Percentiles rank a stretch among this genome's conserved stretches.
phyloP scores from a whole-genome alignment of 2,797 vertebrate species.

The Arrhamphus sclerolepis region DNA sequence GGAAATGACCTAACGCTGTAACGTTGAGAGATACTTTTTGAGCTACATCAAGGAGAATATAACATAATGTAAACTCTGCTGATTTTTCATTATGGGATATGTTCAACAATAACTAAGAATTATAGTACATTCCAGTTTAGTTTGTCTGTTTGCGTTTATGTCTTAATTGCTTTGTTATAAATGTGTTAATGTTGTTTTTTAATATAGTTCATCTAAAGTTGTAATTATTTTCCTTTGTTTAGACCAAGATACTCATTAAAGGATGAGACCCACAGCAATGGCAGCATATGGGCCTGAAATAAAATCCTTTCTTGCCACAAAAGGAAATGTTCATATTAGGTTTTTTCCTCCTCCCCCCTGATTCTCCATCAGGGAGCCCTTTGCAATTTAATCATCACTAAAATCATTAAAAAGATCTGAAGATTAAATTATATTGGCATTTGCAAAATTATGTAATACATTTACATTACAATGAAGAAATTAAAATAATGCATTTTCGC shows the following conservation, averaged over 20 bases:
- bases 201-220: slow-evolving; percentile 52
- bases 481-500: slow-evolving; percentile 89
- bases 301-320: slow-evolving; percentile 82
- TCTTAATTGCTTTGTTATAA: slow-evolving; percentile 51
- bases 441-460: slow-evolving; percentile 90
- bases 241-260: slow-evolving; percentile 74
- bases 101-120: slow-evolving; percentile 8
- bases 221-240: slow-evolving; percentile 73
- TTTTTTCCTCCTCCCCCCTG: slow-evolving; percentile 78
- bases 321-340: slow-evolving; percentile 86
- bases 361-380: slow-evolving; percentile 85
- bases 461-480: slow-evolving; percentile 91
- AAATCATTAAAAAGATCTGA: slow-evolving; percentile 90
- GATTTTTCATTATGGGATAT: slow-evolving; percentile 11
- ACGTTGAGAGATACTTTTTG: slow-evolving; percentile 15
- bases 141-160: slow-evolving; percentile 21
- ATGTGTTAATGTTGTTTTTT: slow-evolving; percentile 50
- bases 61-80: slow-evolving; percentile 7
- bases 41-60: slow-evolving; percentile 3
- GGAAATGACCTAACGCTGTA: not conserved
- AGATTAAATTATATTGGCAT: slow-evolving; percentile 91
- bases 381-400: slow-evolving; percentile 89
- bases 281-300: slow-evolving; percentile 76
- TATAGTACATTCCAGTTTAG: slow-evolving; percentile 10
- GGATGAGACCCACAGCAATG: slow-evolving; percentile 69